Evolutionary conservation across 1,140 invertebrate species (phyloP), one percentile per base, ranked within the genome.

Genomic region (Scaptomyza montana): DNA sequence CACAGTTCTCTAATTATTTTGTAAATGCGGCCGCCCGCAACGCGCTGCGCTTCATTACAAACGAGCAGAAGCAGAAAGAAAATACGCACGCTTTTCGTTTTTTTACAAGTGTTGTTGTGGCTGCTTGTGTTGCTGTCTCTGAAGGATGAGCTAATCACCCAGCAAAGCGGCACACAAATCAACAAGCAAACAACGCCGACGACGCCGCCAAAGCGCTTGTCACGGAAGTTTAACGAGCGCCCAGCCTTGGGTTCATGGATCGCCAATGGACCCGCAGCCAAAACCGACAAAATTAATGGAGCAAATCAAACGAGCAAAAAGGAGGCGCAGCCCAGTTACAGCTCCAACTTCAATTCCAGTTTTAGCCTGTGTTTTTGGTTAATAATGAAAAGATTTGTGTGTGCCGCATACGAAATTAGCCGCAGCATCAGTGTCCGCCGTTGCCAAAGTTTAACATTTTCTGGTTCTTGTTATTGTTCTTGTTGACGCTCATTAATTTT

Each of bases 311-410:
- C 74, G 67, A 73, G 67, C 71, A 68, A 70, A 78, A 71, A 60
- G 59, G 77, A 74, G 82, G 64, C 39, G 39, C 28, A 33, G 49
- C 33, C 50, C 9, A 50, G 19, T 30, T 50, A 7, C 28, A 55
- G 66, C 33, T 33, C 46, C 46, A 39, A 55, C 59, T 75, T 45
- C 55, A 33, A 47, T n/a, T 21, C 30, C 28, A 50, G 10, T 49
- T 54, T 33, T 68, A 25, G 33, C 16, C 25, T 65, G 41, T 36
- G 28, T 28, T 60, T 46, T 67, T 55, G 62, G 71, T 87, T 82
- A 86, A 87, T 87, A 86, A 86, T 87, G 78, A 76, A 78, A 67
- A 87, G 81, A 86, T 86, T 86, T 87, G 82, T 86, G 82, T 72
- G 82, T 59, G 78, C 57, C 63, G 81, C 82, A 86, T 86, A 78